Conservation (phyloP, 2,888 invertebrate genomes). For the Idaea straminata region DNA sequence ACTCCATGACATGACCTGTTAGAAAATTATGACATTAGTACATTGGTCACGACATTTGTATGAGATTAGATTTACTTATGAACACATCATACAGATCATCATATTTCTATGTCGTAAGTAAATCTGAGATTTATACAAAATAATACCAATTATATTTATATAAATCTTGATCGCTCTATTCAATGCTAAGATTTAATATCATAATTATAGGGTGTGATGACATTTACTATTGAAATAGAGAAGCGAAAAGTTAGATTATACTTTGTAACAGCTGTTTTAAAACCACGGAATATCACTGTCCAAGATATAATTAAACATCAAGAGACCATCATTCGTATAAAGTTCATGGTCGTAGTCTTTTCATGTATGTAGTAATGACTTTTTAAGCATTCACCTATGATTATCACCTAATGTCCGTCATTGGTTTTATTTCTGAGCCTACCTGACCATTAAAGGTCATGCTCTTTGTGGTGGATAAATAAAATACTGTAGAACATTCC, state of each 20-base stretch:
- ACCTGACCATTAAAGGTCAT: neutral
- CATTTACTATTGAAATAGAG: neutral
- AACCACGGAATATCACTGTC: constrained; percentile 2
- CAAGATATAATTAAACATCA: constrained; percentile 7
- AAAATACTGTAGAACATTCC: too few relatives aligned
- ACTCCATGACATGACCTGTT: constrained; percentile 29
- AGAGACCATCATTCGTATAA: neutral
- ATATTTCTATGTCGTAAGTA: neutral
- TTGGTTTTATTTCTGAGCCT: neutral
- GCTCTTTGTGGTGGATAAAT: neutral
- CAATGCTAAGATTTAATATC: neutral
- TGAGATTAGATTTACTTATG: constrained; percentile 25
- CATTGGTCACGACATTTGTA: constrained; percentile 47
- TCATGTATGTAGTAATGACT: neutral
- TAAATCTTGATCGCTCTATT: constrained; percentile 1
- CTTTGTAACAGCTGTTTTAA: neutral
- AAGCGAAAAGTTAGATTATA: neutral
- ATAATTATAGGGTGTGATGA: neutral
- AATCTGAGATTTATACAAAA: neutral
- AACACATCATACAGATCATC: neutral
- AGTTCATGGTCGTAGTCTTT: neutral
- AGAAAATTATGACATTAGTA: constrained; percentile 32
- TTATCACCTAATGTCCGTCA: neutral
- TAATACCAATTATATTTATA: neutral
- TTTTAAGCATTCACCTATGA: neutral